A percentile compares a stretch with the other conserved stretches of the same genome.
Evolutionary conservation across 2,113 vertebrate species (phyloP).

Genomic region (Poecilia latipinna): DNA sequence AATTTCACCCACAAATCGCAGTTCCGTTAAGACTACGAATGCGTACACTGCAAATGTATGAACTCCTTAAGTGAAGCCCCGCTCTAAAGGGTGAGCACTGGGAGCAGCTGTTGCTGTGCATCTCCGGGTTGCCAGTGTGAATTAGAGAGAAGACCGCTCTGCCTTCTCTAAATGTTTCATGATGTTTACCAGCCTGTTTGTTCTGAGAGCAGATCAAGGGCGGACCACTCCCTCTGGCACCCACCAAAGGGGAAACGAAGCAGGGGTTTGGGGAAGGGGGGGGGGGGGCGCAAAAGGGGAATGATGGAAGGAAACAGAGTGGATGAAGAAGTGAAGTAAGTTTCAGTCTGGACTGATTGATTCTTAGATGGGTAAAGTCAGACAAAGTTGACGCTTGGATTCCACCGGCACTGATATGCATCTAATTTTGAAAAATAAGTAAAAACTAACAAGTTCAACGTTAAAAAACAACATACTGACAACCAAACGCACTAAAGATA

Average conservation of each 20-base stretch:
- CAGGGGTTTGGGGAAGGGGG: background rate
- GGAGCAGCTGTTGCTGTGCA: conserved; percentile 72
- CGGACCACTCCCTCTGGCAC: conserved; percentile 65
- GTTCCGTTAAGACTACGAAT: background rate
- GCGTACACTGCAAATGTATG: background rate
- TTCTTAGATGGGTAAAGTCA: conserved; percentile 15
- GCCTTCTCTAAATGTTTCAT: conserved; percentile 83
- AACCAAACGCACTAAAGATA: background rate
- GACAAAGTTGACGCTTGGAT: conserved; percentile 20
- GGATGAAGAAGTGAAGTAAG: conserved; percentile 24
- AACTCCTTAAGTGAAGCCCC: conserved; percentile 30
- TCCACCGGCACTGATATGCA: conserved; percentile 19
- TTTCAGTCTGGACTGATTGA: conserved; percentile 32
- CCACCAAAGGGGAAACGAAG: conserved; percentile 28
- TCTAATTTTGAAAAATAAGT: conserved; percentile 8
- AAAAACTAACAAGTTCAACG: background rate
- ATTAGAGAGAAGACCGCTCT: conserved; percentile 78
- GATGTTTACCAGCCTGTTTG: conserved; percentile 84
- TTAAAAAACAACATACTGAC: conserved; percentile 29
- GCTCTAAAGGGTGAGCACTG: conserved; percentile 48
- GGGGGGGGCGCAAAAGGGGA: background rate
- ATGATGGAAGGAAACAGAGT: conserved; percentile 26
- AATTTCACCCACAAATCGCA: background rate
- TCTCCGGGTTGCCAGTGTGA: conserved; percentile 69
- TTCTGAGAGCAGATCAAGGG: conserved; percentile 81